Base-by-base conservation (phyloP, 2,113 vertebrate species). In the Engystomops pustulosus region DNA sequence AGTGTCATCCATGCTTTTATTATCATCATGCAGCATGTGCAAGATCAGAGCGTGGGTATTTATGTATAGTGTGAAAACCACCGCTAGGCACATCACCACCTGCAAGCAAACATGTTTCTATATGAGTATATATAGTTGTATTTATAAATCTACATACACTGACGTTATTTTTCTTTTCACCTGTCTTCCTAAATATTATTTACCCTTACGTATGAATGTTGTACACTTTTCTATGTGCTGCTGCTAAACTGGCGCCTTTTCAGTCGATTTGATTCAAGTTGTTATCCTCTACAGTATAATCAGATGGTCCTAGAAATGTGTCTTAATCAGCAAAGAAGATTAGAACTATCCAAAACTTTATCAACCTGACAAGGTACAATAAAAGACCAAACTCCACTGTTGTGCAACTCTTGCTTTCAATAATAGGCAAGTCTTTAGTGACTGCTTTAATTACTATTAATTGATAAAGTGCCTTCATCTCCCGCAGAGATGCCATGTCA, bases 1-100 rank as follows among this genome's bases (percentile, higher is more conserved):
- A 17, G 41, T 20, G 36, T 69, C n/a, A 30, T 51, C 62, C 30
- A 25, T 51, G 45, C 79, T 44, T 69, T 69, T 51, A 53, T 80
- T 80, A 51, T 36, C 47, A n/a, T 77, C 36, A 30, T 17, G 44
- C 49, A 55, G 25, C 77, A 30, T 79, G 77, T 79, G 77, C 10
- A 8, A 79, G 23, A 79, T 78, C 51, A 78, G 34, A 30, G 7
- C n/a, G 20, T 11, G 75, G 5, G 32, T 78, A 58, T 78, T 78
- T 60, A 78, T 78, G 51, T 60, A n/a, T n/a, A 78, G 75, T 78
- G 75, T 25, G 51, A 78, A 58, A 58, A 25, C 53, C 20, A 2
- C 75, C 9, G 27, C 18, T 36, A 76, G 27, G 11, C 49, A 23
- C n/a, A 72, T 45, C 41, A n/a, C 41, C 10, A 15, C 25, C n/a